phyloP scores from a whole-genome alignment of 2,797 vertebrate species.

The Champsocephalus esox region DNA sequence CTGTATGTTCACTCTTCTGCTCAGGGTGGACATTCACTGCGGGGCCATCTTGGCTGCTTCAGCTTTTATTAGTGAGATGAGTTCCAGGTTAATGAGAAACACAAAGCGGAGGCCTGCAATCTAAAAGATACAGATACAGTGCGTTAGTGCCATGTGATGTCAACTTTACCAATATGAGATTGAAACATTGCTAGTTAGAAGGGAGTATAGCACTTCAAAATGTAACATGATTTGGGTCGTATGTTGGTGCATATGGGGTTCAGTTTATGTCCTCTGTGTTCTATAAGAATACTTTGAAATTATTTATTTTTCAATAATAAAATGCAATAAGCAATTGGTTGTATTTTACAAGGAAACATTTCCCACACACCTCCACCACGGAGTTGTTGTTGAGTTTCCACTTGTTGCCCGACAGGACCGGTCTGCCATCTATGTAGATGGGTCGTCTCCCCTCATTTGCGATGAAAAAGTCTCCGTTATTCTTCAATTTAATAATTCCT shows the following conservation, averaged over 20 bases:
- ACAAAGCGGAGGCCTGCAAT: constrained; percentile 97
- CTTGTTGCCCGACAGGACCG: constrained; percentile 93
- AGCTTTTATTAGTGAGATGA: constrained; percentile 95
- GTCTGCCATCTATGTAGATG: constrained; percentile 95
- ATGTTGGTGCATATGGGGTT: too few relatives aligned
- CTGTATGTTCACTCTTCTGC: constrained; percentile 1
- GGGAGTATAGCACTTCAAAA: too few relatives aligned
- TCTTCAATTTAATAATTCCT: constrained; percentile 97
- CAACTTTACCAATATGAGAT: too few relatives aligned
- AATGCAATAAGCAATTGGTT: too few relatives aligned
- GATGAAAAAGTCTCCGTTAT: constrained; percentile 97
- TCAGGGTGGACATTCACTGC: constrained; percentile 80
- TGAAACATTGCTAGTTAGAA: too few relatives aligned
- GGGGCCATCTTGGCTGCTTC: constrained; percentile 96
- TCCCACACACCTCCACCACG: constrained; percentile 90
- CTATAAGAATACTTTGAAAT: too few relatives aligned
- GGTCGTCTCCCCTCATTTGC: constrained; percentile 95
- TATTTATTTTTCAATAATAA: too few relatives aligned
- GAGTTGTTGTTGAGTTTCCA: constrained; percentile 98
- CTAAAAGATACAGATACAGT: constrained; percentile 73
- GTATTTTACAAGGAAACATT: too few relatives aligned
- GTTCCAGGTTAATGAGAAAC: constrained; percentile 97
- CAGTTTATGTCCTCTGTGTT: too few relatives aligned
- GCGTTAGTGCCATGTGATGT: background rate
- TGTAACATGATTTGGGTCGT: too few relatives aligned